phyloP scores from a whole-genome alignment of 2,888 invertebrate genomes.

The Artemia sinica region DNA sequence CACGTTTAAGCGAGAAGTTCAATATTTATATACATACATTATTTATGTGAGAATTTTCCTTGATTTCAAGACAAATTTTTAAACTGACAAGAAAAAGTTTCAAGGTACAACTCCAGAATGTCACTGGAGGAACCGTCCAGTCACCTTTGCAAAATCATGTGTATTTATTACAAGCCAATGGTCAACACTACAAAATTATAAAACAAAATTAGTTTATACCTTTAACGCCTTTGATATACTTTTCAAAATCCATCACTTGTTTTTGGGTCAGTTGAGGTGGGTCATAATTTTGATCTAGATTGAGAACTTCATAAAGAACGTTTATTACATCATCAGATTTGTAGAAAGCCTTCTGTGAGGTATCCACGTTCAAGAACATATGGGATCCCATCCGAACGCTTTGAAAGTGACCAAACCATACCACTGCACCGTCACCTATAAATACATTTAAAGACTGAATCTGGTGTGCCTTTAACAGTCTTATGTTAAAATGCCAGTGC shows the following conservation, averaged over 20 bases:
- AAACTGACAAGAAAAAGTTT: no score
- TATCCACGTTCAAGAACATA: constrained; percentile 78
- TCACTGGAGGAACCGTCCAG: no score
- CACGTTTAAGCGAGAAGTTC: no score
- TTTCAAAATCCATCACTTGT: neutral
- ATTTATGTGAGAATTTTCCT: no score
- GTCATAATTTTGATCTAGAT: constrained; percentile 1
- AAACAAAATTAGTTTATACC: constrained; percentile 26
- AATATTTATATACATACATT: no score
- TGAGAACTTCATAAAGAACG: constrained; percentile 18
- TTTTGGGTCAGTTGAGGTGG: constrained; percentile 1
- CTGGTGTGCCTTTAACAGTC: no score
- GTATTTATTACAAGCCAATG: no score
- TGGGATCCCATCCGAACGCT: constrained; percentile 74
- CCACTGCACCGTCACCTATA: constrained; percentile 62
- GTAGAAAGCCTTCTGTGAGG: constrained; percentile 63
- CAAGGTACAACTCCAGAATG: no score
- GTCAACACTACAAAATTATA: no score
- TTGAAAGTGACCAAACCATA: constrained; percentile 87
- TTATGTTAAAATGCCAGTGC: no score
- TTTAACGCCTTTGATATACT: constrained; percentile 29
- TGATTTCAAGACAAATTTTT: no score
- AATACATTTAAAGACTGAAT: neutral
- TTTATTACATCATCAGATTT: constrained; percentile 27
- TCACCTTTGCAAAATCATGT: no score